Percentiles rank a stretch among this genome's conserved stretches.
Conservation (phyloP, 2,888 invertebrate species). For the Rhyacophila evoluta region DNA sequence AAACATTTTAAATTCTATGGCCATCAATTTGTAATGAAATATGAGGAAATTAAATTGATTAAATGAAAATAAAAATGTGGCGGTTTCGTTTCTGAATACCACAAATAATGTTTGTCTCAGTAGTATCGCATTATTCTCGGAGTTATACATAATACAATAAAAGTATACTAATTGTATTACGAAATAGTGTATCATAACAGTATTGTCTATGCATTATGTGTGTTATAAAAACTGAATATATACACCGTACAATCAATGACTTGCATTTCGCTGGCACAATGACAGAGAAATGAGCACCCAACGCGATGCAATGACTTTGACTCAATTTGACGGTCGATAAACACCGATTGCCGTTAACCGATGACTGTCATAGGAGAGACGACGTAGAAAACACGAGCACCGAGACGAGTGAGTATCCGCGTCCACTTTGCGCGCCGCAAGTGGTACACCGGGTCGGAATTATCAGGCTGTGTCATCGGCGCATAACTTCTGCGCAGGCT, state of each 20-base stretch:
- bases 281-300: not conserved
- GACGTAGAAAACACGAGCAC: not conserved
- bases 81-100: no score
- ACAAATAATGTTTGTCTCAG: no score
- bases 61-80: no score
- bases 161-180: no score
- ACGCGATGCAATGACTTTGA: not conserved
- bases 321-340: slow-evolving; percentile 24
- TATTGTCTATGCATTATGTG: not conserved
- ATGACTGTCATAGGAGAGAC: not conserved
- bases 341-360: slow-evolving; percentile 8
- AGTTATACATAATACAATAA: no score
- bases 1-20: no score
- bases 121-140: no score
- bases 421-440: slow-evolving; percentile 15
- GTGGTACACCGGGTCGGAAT: slow-evolving; percentile 44
- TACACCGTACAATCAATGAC: not conserved
- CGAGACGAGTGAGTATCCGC: not conserved
- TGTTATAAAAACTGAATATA: not conserved
- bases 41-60: no score
- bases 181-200: no score
- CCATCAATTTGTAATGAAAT: no score
- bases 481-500: not conserved
- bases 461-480: slow-evolving; percentile 42
- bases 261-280: not conserved